A percentile compares a stretch with the other conserved stretches of the same genome.
Conservation (phyloP, 2,113 vertebrate species). For the Hyaena hyaena region DNA sequence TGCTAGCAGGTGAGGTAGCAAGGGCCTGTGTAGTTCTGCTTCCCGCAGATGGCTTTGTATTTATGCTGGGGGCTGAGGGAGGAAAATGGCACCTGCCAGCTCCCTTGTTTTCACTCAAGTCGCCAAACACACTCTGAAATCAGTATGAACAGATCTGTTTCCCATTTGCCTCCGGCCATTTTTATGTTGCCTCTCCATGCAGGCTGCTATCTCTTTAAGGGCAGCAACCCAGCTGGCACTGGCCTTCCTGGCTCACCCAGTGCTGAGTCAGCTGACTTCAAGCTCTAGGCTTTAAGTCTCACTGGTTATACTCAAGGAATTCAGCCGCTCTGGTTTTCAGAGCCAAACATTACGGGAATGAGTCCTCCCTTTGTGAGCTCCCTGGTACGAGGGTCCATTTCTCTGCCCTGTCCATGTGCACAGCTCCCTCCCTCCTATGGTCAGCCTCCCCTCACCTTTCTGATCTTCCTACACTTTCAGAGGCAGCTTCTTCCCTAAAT, state of each 20-base stretch:
- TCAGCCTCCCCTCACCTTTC: too few species aligned
- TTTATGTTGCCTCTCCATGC: not conserved
- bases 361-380: not conserved
- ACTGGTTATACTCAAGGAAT: not conserved
- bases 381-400: not conserved
- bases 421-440: not conserved
- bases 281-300: not conserved
- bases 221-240: not conserved
- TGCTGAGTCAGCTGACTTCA: not conserved
- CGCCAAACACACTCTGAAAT: not conserved
- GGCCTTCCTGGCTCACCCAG: not conserved
- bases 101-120: not conserved
- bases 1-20: not conserved
- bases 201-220: not conserved
- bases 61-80: not conserved
- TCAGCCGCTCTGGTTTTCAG: not conserved
- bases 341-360: not conserved
- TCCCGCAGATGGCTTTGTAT: not conserved
- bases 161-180: not conserved
- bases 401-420: not conserved
- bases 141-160: not conserved
- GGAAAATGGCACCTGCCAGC: not conserved
- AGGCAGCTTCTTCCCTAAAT: not conserved
- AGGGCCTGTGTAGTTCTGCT: not conserved
- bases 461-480: not conserved